phyloP scores from a whole-genome alignment of 2,797 vertebrate species.

The Eremophila alpestris region DNA sequence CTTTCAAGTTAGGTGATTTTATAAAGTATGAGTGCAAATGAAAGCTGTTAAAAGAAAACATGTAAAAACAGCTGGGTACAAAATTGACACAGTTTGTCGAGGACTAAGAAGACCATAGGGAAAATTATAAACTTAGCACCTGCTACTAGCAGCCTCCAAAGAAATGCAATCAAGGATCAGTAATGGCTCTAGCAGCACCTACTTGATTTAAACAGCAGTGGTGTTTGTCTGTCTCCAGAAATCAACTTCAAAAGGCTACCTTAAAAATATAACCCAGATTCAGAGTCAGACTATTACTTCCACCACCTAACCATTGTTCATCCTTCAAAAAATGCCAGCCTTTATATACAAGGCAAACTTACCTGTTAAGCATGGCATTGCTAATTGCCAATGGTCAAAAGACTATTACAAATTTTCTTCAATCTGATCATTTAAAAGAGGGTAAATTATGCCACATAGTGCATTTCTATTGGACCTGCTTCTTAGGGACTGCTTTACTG shows the following conservation, averaged over 20 bases:
- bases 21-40: constrained; percentile 66
- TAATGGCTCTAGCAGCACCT: constrained; percentile 7
- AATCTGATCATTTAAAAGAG: not conserved
- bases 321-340: not conserved
- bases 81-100: constrained; percentile 60
- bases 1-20: constrained; percentile 69
- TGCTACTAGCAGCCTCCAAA: constrained; percentile 76
- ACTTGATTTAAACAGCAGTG: not conserved
- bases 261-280: not conserved
- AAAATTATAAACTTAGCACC: constrained; percentile 81
- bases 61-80: constrained; percentile 68
- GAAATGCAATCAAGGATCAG: constrained; percentile 8
- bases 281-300: not conserved
- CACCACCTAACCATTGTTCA: not conserved
- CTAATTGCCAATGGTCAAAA: not conserved
- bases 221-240: not conserved
- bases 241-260: not conserved
- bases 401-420: not conserved
- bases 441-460: not conserved
- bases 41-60: constrained; percentile 52
- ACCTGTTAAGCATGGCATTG: not conserved
- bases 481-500: not conserved
- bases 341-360: not conserved
- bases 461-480: not conserved
- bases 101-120: constrained; percentile 67